Base-by-base conservation (phyloP, 2,113 vertebrate genomes). In the Ceratotherium simum region DNA sequence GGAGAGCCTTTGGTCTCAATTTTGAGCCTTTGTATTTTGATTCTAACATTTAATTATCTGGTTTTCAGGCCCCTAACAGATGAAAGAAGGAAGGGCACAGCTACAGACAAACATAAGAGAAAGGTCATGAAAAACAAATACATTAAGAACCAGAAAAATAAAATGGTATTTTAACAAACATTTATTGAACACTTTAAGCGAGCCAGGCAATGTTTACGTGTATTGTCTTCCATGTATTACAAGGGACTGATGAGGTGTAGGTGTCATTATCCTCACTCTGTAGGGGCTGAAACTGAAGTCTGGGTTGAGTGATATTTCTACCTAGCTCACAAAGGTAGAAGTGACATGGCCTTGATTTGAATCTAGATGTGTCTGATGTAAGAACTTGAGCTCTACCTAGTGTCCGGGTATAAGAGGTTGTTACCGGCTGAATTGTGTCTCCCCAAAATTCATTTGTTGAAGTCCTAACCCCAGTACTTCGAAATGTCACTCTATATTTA, bases 161-260 rank as follows among this genome's bases (percentile, higher is more conserved):
- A 87, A 93, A 42, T 29, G 31, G 56, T 75, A 9, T n/a, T 91
- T 36, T 42, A n/a, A 16, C 65, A 58, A 58, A 33, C 0, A 0
- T 51, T 18, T 72, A 36, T 27, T 54, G 67, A 73, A 42, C 42
- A 42, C 46, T 75, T 67, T 5, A 3, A 31, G 0, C 29, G 7
- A 64, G 36, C 58, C 58, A n/a, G 51, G 8, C 29, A 14, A 2
- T 56, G 36, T 27, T 54, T 5, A 0, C 11, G 5, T 2, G 1
- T 48, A 18, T 56, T 48, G 14, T 62, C 62, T 62, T 84, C 36
- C 8, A 6, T 27, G 6, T 48, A 2, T 36, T 46, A 27, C 62
- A 42, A 73, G 23, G 36, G 56, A 29, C 48, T 17, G 3, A 16
- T 17, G 48, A 13, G 42, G 36, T 48, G 0, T 58, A 0, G 73